phyloP scores from a whole-genome alignment of 2,888 invertebrate species.

The Cheilosia urbana region DNA sequence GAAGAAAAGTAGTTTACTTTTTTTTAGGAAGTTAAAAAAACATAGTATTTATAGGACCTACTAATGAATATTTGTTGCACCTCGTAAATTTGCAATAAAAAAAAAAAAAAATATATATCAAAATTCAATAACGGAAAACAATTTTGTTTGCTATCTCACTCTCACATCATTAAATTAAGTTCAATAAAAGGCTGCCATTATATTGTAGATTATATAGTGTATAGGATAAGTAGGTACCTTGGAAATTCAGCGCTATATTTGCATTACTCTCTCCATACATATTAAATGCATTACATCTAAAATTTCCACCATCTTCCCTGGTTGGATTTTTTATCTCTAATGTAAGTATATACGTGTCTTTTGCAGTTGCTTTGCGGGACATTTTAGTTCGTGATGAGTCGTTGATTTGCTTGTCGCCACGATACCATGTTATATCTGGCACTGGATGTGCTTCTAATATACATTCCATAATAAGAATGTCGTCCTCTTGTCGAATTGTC shows the following conservation, averaged over 20 bases:
- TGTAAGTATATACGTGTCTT: constrained; percentile 95
- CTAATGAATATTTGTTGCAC: constrained; percentile 62
- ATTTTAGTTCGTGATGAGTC: constrained; percentile 94
- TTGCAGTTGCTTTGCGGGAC: constrained; percentile 93
- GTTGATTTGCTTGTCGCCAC: constrained; percentile 92
- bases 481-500: constrained; percentile 96
- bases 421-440: constrained; percentile 98
- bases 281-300: constrained; percentile 99
- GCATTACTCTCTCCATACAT: constrained; percentile 99
- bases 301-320: constrained; percentile 98
- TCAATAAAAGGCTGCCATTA: background rate
- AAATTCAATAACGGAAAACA: background rate
- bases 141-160: constrained; percentile 21
- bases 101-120: background rate
- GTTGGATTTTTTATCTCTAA: constrained; percentile 98
- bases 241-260: constrained; percentile 99
- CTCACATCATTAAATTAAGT: constrained; percentile 16
- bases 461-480: constrained; percentile 97
- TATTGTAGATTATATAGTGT: constrained; percentile 11
- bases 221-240: constrained; percentile 87
- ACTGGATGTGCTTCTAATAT: constrained; percentile 97
- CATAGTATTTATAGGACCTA: constrained; percentile 33
- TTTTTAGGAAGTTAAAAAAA: constrained; percentile 2
- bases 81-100: constrained; percentile 38
- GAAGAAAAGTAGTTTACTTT: background rate